Conservation (phyloP, 1,140 invertebrate genomes). For the Zaprionus capensis region DNA sequence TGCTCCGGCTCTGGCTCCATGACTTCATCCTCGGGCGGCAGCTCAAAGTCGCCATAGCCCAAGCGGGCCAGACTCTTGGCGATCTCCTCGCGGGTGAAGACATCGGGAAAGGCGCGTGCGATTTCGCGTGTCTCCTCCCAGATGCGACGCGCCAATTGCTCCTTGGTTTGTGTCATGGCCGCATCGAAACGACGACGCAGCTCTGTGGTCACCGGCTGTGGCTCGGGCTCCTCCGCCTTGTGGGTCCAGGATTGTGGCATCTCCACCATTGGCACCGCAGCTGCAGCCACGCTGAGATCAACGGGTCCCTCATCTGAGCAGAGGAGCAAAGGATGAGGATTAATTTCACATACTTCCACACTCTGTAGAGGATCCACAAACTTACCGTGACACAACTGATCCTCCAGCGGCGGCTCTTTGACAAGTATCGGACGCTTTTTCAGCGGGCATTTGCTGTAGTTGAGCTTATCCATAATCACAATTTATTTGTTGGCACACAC, state of each 20-base stretch:
- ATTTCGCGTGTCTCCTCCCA: conserved; percentile 82
- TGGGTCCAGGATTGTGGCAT: conserved; percentile 38
- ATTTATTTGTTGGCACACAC: conserved; percentile 8
- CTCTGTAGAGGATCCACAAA: not conserved
- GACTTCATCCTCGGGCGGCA: conserved; percentile 72
- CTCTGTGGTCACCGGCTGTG: conserved; percentile 51
- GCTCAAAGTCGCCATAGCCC: conserved; percentile 78
- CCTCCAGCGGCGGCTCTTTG: conserved; percentile 79
- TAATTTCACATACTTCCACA: not conserved
- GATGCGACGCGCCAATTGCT: conserved; percentile 76
- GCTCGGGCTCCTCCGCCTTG: conserved; percentile 50
- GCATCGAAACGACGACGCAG: conserved; percentile 66
- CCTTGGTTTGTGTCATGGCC: conserved; percentile 70
- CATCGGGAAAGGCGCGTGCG: conserved; percentile 78
- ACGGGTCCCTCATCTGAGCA: conserved; percentile 76
- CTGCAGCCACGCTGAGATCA: conserved; percentile 75
- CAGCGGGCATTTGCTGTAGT: conserved; percentile 91
- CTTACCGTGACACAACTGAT: conserved; percentile 71
- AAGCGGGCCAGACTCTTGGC: conserved; percentile 73
- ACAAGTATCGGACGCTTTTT: conserved; percentile 92
- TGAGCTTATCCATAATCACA: conserved; percentile 75
- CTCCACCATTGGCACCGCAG: conserved; percentile 51
- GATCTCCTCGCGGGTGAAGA: conserved; percentile 79
- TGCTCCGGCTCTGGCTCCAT: conserved; percentile 44
- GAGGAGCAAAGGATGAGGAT: not conserved